Evolutionary conservation across 2,797 vertebrate genomes (phyloP).

Genomic region (Pitangus sulphuratus): DNA sequence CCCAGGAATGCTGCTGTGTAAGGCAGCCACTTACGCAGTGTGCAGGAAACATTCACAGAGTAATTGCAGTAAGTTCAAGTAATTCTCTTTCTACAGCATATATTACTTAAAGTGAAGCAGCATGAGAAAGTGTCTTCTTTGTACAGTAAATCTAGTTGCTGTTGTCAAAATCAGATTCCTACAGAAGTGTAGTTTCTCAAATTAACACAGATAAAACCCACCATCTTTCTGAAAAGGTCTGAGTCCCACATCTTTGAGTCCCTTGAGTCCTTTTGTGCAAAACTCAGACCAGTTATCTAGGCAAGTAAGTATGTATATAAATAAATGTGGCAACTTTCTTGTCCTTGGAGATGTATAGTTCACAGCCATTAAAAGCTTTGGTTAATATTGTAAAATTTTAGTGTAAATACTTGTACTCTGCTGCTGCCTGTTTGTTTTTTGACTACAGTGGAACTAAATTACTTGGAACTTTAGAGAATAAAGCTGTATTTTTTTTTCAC

Average conservation of each 20-base stretch:
- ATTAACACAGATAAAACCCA: background rate
- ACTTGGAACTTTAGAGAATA: background rate
- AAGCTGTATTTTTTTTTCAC: background rate
- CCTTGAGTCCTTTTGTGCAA: background rate
- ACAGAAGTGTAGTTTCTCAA: background rate
- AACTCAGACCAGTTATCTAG: background rate
- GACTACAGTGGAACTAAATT: background rate
- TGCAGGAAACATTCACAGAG: rapidly evolving
- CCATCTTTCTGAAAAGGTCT: background rate
- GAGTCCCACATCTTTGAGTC: background rate
- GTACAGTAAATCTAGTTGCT: background rate
- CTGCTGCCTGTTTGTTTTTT: background rate
- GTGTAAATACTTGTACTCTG: background rate
- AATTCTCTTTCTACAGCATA: background rate
- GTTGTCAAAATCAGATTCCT: background rate
- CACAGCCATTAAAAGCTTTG: background rate
- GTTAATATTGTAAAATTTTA: background rate
- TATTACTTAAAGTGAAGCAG: background rate
- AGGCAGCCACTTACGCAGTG: rapidly evolving
- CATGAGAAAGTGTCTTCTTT: background rate
- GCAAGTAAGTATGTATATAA: background rate
- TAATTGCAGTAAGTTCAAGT: background rate
- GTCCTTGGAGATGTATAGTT: background rate
- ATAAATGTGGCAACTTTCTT: background rate
- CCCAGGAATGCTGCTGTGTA: background rate